phyloP scores from a whole-genome alignment of 2,888 invertebrate genomes.

The Leptodirus hochenwartii region DNA sequence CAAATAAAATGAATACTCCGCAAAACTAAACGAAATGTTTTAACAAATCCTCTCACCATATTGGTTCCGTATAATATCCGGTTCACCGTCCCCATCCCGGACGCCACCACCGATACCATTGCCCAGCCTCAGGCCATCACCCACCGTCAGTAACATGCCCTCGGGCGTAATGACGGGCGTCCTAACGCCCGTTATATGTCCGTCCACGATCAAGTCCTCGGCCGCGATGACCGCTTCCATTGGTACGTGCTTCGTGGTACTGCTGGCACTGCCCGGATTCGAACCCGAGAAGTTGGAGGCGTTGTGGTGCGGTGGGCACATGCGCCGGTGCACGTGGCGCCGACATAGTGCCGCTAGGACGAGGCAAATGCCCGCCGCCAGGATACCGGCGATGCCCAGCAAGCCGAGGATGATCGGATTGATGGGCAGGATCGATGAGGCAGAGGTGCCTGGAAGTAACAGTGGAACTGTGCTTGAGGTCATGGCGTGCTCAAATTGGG shows the following conservation, averaged over 20 bases:
- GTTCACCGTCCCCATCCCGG: too few species aligned
- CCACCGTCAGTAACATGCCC: constrained; percentile 16
- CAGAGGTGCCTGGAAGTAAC: constrained; percentile 36
- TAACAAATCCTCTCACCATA: too few species aligned
- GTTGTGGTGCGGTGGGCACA: constrained; percentile 20
- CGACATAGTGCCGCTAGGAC: constrained; percentile 54
- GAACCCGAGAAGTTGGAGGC: too few species aligned
- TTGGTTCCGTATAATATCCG: constrained; percentile 75
- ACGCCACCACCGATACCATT: constrained; percentile 38
- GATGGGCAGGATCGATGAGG: constrained; percentile 42
- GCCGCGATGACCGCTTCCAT: constrained; percentile 27
- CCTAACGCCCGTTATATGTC: constrained; percentile 23
- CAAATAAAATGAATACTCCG: too few species aligned
- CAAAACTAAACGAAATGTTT: too few species aligned
- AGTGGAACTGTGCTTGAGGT: too few species aligned
- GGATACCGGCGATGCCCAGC: constrained; percentile 55
- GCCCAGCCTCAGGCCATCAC: constrained; percentile 32
- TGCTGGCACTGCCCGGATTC: constrained; percentile 10
- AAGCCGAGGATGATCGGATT: constrained; percentile 62
- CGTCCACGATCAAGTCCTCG: constrained; percentile 24
- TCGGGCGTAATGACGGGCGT: constrained; percentile 26
- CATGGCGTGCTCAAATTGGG: too few species aligned
- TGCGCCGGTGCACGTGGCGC: constrained; percentile 22
- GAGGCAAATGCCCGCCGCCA: constrained; percentile 59
- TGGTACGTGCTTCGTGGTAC: constrained; percentile 23